Conservation (phyloP, 2,888 invertebrate species). For the Dicranocentrus wangi region DNA sequence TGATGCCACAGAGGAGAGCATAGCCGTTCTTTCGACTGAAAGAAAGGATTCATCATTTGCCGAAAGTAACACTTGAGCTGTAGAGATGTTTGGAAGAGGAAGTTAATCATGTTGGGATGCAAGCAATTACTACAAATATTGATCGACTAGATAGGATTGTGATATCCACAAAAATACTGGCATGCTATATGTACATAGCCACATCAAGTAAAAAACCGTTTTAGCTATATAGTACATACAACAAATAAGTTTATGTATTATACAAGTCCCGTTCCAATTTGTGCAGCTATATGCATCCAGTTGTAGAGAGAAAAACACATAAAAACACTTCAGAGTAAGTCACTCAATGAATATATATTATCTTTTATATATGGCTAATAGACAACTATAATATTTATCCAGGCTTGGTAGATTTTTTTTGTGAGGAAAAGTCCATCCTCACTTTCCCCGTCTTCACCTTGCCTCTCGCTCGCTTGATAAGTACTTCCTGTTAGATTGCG, state of each 20-base stretch:
- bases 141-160: constrained; percentile 55
- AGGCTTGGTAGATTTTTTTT: too few species aligned
- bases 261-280: too few species aligned
- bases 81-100: constrained; percentile 55
- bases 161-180: constrained; percentile 12
- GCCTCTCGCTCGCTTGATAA: background rate
- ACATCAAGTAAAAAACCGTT: too few species aligned
- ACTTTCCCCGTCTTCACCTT: background rate
- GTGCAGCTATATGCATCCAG: too few species aligned
- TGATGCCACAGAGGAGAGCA: constrained; percentile 14
- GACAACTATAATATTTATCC: too few species aligned
- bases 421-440: background rate
- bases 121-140: constrained; percentile 70
- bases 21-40: constrained; percentile 28
- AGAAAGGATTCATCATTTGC: constrained; percentile 42
- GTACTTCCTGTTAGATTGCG: background rate
- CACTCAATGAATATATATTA: background rate
- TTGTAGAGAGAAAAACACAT: too few species aligned
- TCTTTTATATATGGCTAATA: background rate
- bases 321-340: too few species aligned
- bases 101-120: constrained; percentile 71
- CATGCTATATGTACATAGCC: too few species aligned
- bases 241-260: too few species aligned
- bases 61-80: constrained; percentile 27
- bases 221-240: too few species aligned